Base-by-base conservation (phyloP, 1,140 invertebrate genomes). In the Drosophila persimilis region DNA sequence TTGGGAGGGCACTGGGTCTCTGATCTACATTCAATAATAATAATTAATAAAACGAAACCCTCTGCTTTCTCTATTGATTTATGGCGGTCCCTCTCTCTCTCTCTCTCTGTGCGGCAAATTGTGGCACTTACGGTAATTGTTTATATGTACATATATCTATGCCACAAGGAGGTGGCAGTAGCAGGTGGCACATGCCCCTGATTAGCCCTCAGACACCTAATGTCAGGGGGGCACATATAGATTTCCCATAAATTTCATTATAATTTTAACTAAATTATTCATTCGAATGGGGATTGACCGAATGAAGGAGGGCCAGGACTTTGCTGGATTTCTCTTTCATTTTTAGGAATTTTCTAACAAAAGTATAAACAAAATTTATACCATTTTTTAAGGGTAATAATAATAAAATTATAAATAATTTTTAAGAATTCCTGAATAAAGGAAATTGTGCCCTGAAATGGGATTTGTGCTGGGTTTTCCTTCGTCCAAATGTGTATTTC, bases 111-210 rank as follows among this genome's bases (percentile, higher is more conserved):
- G 9, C 4, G 53, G 72, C 60, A 59, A 64, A 71, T 67, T 88
- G 84, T 60, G 83, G 65, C 80, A 85, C 81, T 88, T 85, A 85
- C 75, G 65, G 62, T 86, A 88, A 85, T 86, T 80, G 83, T 70
- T 86, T 85, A 64, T 86, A 43, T 70, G 47, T 69, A 69, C 31
- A 11, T 35, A 35, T 35, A 35, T 35, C 31, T 9, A 35, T 35
- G 31, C 35, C 35, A 11, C 24, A 20, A 17, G n/a, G 17, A 26
- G 11, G 31, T 17, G 2, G 20, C 20, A 35, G 7, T 3, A 15
- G 31, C 60, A 41, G 45, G 46, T 45, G 50, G 43, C 64, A 63
- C 44, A 52, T 81, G 57, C 31, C 24, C 31, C 67, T 69, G 63
- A 84, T 85, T 73, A 71, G 56, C 47, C 39, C 22, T 17, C 45